Conservation (phyloP, 2,113 vertebrate species). For the Recurvirostra avosetta region DNA sequence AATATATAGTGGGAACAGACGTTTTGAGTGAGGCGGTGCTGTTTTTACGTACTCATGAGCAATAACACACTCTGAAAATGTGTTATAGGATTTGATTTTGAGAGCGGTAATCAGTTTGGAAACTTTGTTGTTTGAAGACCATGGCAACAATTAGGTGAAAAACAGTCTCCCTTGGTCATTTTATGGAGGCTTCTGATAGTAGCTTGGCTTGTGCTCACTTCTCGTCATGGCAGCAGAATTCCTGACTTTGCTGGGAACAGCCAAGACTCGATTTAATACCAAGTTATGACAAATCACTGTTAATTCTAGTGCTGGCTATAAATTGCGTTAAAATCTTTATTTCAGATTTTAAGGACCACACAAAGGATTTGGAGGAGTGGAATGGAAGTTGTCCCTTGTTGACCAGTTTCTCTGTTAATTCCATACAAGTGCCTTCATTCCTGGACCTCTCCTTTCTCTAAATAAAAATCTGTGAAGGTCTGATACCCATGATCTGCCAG, state of each 20-base stretch:
- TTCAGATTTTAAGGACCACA: not conserved
- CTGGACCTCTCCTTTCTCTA: not conserved
- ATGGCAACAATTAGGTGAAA: not conserved
- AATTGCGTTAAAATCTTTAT: slow-evolving; percentile 9
- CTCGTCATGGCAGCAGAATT: not conserved
- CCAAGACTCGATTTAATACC: not conserved
- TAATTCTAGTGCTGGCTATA: slow-evolving; percentile 21
- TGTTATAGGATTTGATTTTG: not conserved
- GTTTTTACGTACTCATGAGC: not conserved
- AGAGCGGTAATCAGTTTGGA: not conserved
- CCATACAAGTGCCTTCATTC: not conserved
- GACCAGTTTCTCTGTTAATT: not conserved
- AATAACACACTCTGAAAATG: not conserved
- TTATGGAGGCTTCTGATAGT: not conserved
- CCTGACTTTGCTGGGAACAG: slow-evolving; percentile 51
- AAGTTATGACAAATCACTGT: slow-evolving; percentile 44
- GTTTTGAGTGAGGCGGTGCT: not conserved
- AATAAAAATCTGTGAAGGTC: not conserved
- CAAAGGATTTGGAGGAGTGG: not conserved
- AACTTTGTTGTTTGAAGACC: not conserved
- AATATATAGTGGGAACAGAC: not conserved
- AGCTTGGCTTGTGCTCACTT: slow-evolving; percentile 33
- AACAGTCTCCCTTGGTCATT: not conserved
- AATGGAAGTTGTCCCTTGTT: not conserved
- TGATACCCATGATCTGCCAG: not conserved